Evolutionary conservation across 2,113 vertebrate genomes (phyloP).

Genomic region (Tangachromis dhanisi): DNA sequence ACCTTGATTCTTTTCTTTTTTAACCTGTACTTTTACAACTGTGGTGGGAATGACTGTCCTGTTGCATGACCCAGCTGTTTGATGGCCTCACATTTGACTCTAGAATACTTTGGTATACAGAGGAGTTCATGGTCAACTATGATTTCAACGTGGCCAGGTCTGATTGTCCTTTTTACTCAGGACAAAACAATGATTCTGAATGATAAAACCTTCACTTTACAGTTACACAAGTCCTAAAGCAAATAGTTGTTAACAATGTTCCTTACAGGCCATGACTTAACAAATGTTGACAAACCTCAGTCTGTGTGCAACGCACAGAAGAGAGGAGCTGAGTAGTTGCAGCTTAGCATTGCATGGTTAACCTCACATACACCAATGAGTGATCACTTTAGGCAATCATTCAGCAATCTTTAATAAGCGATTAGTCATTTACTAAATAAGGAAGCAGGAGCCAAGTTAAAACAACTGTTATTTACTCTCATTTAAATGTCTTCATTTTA

Average conservation of each 20-base stretch:
- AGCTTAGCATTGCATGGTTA: background rate
- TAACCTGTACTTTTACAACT: fast-evolving
- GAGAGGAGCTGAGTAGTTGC: background rate
- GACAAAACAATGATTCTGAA: background rate
- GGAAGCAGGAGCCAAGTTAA: background rate
- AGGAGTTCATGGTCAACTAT: background rate
- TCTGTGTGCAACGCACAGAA: background rate
- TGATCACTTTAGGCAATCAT: fast-evolving
- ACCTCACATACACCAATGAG: background rate
- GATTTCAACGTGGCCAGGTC: fast-evolving
- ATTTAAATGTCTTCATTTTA: fast-evolving
- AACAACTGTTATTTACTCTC: background rate
- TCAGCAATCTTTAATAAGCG: background rate
- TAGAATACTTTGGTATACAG: background rate
- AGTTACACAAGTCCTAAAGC: background rate
- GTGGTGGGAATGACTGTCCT: background rate
- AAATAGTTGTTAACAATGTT: background rate
- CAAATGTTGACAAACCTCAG: background rate
- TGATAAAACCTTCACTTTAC: background rate
- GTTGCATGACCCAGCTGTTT: background rate
- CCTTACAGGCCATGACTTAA: fast-evolving
- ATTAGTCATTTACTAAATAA: background rate
- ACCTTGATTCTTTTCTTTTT: background rate
- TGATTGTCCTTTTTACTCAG: background rate
- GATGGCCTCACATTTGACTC: background rate